These are phyloP conservation scores for Euschistus heros DNA, from an alignment of 1,140 invertebrate genomes.

Conservation along the genomic window DNA sequence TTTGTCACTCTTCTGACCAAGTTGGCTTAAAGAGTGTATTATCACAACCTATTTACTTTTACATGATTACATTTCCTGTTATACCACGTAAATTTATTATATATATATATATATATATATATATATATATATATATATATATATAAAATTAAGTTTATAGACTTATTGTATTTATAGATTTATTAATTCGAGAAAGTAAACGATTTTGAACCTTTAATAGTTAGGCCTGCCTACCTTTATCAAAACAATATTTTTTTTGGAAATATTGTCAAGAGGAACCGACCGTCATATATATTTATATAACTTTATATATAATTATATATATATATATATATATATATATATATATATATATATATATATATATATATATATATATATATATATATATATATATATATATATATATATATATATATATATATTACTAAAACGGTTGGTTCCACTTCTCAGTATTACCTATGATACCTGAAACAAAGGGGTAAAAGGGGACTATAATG, in stretches of 20 bases:
- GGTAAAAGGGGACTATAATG: too few species aligned
- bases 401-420: not conserved
- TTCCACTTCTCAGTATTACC: too few species aligned
- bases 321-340: not conserved
- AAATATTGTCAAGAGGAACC: not conserved
- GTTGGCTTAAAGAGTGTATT: too few species aligned
- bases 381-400: slow-evolving; percentile 1
- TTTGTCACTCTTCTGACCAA: too few species aligned
- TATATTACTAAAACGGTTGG: not conserved
- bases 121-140: not conserved
- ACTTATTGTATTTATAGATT: too few species aligned
- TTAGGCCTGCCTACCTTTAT: too few species aligned
- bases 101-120: not conserved
- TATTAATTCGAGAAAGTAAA: too few species aligned
- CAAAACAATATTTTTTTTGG: not conserved
- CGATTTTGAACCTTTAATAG: too few species aligned
- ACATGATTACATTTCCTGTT: too few species aligned
- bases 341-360: not conserved
- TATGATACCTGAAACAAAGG: too few species aligned
- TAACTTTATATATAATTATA: not conserved
- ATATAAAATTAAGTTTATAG: not conserved
- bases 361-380: not conserved
- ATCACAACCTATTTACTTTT: too few species aligned
- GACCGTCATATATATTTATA: not conserved
- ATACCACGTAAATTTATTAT: not conserved